Evolutionary conservation across 2,797 vertebrate species (phyloP), one percentile per base, ranked within the genome.

Genomic region (Silurus lanzhouensis): DNA sequence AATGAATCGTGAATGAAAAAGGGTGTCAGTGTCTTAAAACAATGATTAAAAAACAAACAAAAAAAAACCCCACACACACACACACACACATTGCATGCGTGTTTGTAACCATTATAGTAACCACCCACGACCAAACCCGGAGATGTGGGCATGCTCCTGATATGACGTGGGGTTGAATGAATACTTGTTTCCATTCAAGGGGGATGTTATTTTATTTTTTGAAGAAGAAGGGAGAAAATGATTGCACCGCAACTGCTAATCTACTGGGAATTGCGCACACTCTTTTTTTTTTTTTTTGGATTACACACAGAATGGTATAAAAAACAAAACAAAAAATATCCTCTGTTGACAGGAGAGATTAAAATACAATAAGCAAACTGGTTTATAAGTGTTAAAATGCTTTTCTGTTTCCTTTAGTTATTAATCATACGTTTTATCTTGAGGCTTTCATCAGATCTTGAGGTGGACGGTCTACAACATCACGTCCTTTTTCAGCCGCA

Each of bases 51-150:
- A 2, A 27, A 57, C 1, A 75, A 25, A 2, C 20, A 60, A 38
- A 22, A 44, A 6, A 60, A 19, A 25, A 27, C 22, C 31, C 27
- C 17, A 38, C 19, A 61, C 19, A n/a, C 31, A 44, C 14, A 38
- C 31, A 38, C 38, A 58, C 9, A 60, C 19, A 61, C 19, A 25
- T 19, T 38, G 67, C 25, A n/a, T 38, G n/a, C 44, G 3, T 63
- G 25, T n/a, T 58, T 52, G 64, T 74, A 71, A n/a, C 68, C 5
- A 22, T 74, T 74, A n/a, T 20, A 85, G 78, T 85, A 72, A 81
- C 57, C 67, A n/a, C 58, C 58, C 68, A 71, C 67, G 3, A 22
- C 57, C 58, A 25, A 60, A 17, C n/a, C 20, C 19, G 10, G 76
- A 44, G 31, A 27, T 19, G 44, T 48, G 31, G 52, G 64, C 17